A percentile compares a stretch with the other conserved stretches of the same genome.
Evolutionary conservation across 92 coral and sea anemone species (phyloP).

Genomic region (Palythoa grandis): DNA sequence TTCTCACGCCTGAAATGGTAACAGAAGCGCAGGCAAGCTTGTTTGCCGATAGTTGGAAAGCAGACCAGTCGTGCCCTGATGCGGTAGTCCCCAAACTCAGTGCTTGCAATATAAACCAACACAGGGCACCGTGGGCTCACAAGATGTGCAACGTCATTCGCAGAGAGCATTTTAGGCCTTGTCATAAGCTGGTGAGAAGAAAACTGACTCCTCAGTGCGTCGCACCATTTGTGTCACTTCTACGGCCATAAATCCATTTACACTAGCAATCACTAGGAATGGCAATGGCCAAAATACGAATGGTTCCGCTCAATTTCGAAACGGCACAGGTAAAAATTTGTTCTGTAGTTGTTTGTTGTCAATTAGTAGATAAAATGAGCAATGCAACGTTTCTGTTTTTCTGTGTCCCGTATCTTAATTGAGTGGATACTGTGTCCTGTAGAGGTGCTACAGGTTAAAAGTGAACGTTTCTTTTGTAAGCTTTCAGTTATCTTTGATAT

Average conservation of each 20-base stretch:
- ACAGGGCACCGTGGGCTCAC: constrained; percentile 93
- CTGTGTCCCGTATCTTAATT: constrained; percentile 26
- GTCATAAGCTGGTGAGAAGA: constrained; percentile 78
- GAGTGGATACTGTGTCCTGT: constrained; percentile 19
- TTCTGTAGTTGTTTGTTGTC: constrained; percentile 10
- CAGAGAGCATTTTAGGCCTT: constrained; percentile 77
- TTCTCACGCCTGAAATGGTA: constrained; percentile 83
- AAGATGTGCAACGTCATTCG: constrained; percentile 92
- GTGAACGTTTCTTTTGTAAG: neutral
- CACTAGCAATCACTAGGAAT: constrained; percentile 38
- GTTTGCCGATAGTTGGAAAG: constrained; percentile 94
- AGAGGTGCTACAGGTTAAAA: neutral
- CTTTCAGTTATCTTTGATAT: neutral
- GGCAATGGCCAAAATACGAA: constrained; percentile 33
- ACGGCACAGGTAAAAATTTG: constrained; percentile 30
- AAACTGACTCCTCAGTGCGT: constrained; percentile 14
- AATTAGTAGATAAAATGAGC: constrained; percentile 15
- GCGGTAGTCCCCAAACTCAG: constrained; percentile 64
- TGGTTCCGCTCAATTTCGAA: constrained; percentile 45
- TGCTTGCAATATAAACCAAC: constrained; percentile 80
- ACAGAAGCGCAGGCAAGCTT: constrained; percentile 80
- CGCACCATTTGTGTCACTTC: constrained; percentile 14
- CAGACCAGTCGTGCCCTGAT: constrained; percentile 83
- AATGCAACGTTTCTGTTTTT: neutral
- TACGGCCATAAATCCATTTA: constrained; percentile 36